A percentile compares a stretch with the other conserved stretches of the same genome.
These are phyloP conservation scores for Conus ventricosus DNA, from an alignment of 1,140 invertebrate genomes.

Conservation along the genomic window DNA sequence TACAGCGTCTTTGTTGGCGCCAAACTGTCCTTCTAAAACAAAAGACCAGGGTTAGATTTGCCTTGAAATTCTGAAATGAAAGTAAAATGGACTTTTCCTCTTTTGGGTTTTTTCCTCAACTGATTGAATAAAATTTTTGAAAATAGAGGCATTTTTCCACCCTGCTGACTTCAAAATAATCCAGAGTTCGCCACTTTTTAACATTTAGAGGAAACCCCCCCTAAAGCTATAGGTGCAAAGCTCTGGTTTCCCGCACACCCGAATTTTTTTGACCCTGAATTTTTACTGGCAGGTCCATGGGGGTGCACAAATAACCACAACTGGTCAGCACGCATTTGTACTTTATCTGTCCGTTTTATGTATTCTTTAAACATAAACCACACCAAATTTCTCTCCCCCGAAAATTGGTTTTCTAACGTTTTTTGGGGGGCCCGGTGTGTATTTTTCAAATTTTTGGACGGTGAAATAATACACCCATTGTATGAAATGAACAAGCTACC, in stretches of 20 bases:
- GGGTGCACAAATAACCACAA: not conserved
- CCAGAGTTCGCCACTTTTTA: not conserved
- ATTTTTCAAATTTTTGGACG: not conserved
- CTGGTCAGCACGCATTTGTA: not conserved
- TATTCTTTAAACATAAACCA: not conserved
- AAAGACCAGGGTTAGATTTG: no score
- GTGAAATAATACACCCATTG: not conserved
- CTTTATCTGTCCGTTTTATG: not conserved
- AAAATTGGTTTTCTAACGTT: not conserved
- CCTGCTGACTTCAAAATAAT: no score
- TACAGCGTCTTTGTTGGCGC: no score
- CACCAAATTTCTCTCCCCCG: not conserved
- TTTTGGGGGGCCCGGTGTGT: not conserved
- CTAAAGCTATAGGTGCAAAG: constrained; percentile 13
- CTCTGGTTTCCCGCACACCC: not conserved
- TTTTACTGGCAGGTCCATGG: constrained; percentile 8
- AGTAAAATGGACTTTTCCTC: not conserved
- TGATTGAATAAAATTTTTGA: constrained; percentile 16
- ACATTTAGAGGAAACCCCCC: not conserved
- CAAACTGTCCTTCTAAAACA: no score
- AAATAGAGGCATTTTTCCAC: not conserved
- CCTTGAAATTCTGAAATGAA: not conserved
- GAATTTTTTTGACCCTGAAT: not conserved
- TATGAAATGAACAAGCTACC: not conserved
- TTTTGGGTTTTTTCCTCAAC: not conserved